A percentile compares a stretch with the other conserved stretches of the same genome.
Conservation (phyloP, 2,797 vertebrate genomes). For the Okamejei kenojei region DNA sequence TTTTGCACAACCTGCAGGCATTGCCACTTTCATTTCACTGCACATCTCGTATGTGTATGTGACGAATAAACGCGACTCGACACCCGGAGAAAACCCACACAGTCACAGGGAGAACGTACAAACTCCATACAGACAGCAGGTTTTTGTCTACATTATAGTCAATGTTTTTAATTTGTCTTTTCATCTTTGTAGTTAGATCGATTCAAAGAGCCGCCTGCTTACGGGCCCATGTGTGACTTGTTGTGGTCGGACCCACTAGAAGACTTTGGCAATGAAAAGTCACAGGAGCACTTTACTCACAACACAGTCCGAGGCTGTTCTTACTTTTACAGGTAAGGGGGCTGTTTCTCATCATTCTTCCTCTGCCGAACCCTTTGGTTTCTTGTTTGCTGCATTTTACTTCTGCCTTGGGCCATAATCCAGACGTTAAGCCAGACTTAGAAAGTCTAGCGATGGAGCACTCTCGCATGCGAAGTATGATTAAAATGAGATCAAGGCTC, state of each 20-base stretch:
- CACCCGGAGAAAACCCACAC: no score
- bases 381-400: not conserved
- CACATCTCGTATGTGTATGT: no score
- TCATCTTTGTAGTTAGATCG: conserved; percentile 34
- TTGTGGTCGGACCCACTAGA: conserved; percentile 40
- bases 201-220: conserved; percentile 40
- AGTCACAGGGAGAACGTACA: no score
- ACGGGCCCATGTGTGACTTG: conserved; percentile 39
- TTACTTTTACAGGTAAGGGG: conserved; percentile 39
- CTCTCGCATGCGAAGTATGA: no score
- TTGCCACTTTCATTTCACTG: no score
- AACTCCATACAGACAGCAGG: no score
- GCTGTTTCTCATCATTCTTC: not conserved
- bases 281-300: conserved; percentile 39
- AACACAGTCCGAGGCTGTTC: conserved; percentile 40
- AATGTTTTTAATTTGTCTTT: conserved; percentile 2
- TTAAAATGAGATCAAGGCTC: no score
- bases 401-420: no score
- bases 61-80: no score
- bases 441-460: no score
- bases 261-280: conserved; percentile 40
- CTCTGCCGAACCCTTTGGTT: not conserved
- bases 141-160: not conserved
- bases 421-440: no score
- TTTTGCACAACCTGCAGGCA: no score